Evolutionary conservation across 2,888 invertebrate species (phyloP).

Genomic region (Leptopilina syphax): DNA sequence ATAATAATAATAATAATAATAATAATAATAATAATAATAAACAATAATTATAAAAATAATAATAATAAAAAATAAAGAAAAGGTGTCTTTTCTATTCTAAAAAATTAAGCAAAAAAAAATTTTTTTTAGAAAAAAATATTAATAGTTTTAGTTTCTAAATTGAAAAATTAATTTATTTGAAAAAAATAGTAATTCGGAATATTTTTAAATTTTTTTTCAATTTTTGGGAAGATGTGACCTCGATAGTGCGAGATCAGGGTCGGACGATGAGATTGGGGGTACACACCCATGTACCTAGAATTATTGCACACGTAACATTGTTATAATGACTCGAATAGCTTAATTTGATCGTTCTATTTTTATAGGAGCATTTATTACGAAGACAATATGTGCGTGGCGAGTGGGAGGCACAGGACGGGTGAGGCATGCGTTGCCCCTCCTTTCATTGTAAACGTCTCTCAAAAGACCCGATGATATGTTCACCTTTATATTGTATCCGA

Average conservation of each 20-base stretch:
- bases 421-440: conserved; percentile 65
- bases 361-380: conserved; percentile 46
- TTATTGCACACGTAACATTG: conserved; percentile 18
- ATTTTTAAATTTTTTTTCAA: no score
- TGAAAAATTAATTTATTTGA: no score
- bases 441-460: conserved; percentile 57
- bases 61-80: no score
- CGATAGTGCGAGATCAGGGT: conserved; percentile 14
- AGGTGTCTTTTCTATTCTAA: no score
- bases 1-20: no score
- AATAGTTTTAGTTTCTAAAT: no score
- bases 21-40: no score
- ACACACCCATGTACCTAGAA: conserved; percentile 10
- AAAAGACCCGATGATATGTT: not conserved
- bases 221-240: not conserved
- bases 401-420: conserved; percentile 52
- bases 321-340: conserved; percentile 24
- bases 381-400: conserved; percentile 52
- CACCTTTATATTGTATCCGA: conserved; percentile 15
- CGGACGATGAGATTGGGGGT: not conserved
- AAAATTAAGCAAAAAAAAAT: no score
- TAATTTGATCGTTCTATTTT: conserved; percentile 30
- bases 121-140: no score
- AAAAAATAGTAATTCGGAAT: no score
- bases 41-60: no score